A percentile compares a stretch with the other conserved stretches of the same genome.
Conservation (phyloP, 2,888 invertebrate species). For the Coelinius sp. region DNA sequence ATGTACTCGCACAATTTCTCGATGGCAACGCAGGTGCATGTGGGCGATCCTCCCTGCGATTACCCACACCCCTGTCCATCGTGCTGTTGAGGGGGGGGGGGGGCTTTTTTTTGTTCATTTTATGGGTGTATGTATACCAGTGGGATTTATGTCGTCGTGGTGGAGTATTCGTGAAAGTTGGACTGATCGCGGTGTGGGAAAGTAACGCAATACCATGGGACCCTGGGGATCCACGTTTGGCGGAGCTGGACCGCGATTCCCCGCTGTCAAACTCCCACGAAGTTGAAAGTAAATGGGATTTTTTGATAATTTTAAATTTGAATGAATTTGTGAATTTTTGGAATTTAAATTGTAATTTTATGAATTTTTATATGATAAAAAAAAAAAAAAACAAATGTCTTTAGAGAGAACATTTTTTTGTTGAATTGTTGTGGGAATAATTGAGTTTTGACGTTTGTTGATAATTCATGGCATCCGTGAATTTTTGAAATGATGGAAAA, state of each 20-base stretch:
- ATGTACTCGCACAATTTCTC: conserved; percentile 1
- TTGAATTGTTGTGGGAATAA: no score
- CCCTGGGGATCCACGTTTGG: conserved; percentile 50
- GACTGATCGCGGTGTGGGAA: conserved; percentile 59
- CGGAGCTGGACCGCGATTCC: conserved; percentile 62
- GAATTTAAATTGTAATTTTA: not conserved
- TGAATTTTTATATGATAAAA: no score
- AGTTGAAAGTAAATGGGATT: not conserved
- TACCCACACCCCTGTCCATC: not conserved
- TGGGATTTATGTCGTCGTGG: not conserved
- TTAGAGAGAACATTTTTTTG: no score
- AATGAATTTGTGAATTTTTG: not conserved
- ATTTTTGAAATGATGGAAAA: no score
- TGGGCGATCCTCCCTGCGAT: conserved; percentile 33
- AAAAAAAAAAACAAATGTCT: no score
- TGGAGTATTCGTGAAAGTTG: conserved; percentile 33
- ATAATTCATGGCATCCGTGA: no score
- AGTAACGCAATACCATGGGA: conserved; percentile 67
- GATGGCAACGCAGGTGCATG: conserved; percentile 33
- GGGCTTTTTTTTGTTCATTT: not conserved
- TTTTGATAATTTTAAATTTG: not conserved
- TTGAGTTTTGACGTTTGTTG: no score
- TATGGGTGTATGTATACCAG: not conserved
- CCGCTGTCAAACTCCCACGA: conserved; percentile 44
- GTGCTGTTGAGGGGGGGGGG: no score